These are phyloP conservation scores for Pseudomyrmex dendroicus DNA, from an alignment of 1,140 invertebrate species.

Conservation along the genomic window DNA sequence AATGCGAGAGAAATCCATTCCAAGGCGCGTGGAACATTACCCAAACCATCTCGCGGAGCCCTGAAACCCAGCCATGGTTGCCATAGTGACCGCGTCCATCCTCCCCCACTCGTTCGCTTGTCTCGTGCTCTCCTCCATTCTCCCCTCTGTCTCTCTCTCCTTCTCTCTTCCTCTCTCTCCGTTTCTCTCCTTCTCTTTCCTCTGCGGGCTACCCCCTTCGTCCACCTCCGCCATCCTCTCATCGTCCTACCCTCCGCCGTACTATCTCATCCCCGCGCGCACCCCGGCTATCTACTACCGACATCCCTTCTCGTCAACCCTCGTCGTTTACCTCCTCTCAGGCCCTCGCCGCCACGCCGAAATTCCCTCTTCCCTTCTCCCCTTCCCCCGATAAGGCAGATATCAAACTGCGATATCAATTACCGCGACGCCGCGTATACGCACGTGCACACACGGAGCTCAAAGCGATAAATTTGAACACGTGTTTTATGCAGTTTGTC, in stretches of 20 bases:
- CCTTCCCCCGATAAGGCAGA: slow-evolving; percentile 56
- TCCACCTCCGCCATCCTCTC: slow-evolving; percentile 50
- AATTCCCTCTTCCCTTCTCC: background rate
- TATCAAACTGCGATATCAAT: slow-evolving; percentile 74
- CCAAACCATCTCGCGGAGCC: slow-evolving; percentile 74
- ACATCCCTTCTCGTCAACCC: slow-evolving; percentile 47
- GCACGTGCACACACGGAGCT: slow-evolving; percentile 49
- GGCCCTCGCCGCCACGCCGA: slow-evolving; percentile 31
- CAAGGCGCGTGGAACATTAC: slow-evolving; percentile 79
- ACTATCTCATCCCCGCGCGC: background rate
- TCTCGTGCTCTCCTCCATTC: slow-evolving; percentile 66
- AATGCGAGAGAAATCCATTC: slow-evolving; percentile 80
- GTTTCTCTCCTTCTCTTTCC: slow-evolving; percentile 55
- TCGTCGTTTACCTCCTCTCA: slow-evolving; percentile 5
- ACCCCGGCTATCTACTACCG: slow-evolving; percentile 16
- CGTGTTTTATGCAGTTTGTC: slow-evolving; percentile 60
- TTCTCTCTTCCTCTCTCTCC: slow-evolving; percentile 56
- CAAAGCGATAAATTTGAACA: slow-evolving; percentile 54
- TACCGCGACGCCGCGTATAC: slow-evolving; percentile 57
- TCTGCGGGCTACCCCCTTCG: slow-evolving; percentile 47
- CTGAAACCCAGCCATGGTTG: slow-evolving; percentile 79
- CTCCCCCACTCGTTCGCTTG: slow-evolving; percentile 66
- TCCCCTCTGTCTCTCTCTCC: slow-evolving; percentile 57
- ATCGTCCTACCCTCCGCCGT: background rate
- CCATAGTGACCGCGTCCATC: slow-evolving; percentile 79